Base-by-base conservation (phyloP, 1,140 invertebrate species). In the Macrobrachium nipponense region DNA sequence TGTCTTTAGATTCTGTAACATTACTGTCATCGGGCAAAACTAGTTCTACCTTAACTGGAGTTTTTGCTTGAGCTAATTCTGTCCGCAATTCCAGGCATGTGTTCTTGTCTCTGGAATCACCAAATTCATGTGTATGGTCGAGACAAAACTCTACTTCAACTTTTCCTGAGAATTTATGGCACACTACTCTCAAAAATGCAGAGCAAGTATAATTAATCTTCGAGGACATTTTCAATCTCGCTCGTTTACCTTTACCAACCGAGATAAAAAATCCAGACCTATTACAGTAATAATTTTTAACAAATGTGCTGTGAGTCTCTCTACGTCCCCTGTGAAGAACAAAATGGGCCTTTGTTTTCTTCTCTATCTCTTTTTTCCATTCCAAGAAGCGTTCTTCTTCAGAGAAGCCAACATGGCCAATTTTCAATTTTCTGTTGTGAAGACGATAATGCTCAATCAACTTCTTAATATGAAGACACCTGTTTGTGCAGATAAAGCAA, bases 261-360 rank as follows among this genome's bases (percentile, higher is more conserved):
- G 78, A 36, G 61, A 64, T 62, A 44, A 80, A 80, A 62, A 61
- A 80, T 6, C 78, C 78, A 62, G 78, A 80, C 59, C 78, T 80
- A 62, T 80, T 80, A 17, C 78, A 80, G 60, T 80, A 80, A 80
- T 62, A 80, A 23, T 80, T 62, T 61, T 80, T 59, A 27, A 80
- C 78, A 80, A 80, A n/a, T 15, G 78, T 61, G 66, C 36, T 80
- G 17, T 80, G 59, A 23, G 59, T 80, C 78, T 80, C 59, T 7
- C 78, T 59, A 23, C 59, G 78, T 61, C 78, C 78, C 61, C 78
- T 62, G 60, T 80, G 78, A 15, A 62, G 78, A 23, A 80, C 78
- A 80, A 80, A 80, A 36, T 60, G 64, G 14, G 78, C 78, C 43
- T 80, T 80, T 17, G 78, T 80, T 62, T 61, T 60, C 64, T 27